These are phyloP conservation scores for Xyrichtys novacula DNA, from an alignment of 2,797 vertebrate species.

Conservation along the genomic window DNA sequence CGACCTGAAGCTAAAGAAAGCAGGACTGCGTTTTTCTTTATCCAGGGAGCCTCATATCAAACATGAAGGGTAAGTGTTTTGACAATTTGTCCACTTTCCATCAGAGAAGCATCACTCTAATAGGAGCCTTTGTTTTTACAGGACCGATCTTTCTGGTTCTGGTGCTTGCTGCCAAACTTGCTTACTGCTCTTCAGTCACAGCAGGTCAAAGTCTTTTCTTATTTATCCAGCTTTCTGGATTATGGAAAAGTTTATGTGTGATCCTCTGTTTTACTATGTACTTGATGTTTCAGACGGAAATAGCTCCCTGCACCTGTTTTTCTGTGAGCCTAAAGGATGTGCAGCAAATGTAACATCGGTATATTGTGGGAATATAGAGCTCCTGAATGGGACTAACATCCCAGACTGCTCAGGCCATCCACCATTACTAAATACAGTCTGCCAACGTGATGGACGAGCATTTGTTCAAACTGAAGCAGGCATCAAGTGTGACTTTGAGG, in stretches of 20 bases:
- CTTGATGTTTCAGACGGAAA: conserved; percentile 34
- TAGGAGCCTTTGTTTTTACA: conserved; percentile 25
- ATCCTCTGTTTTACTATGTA: conserved; percentile 3
- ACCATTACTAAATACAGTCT: neutral
- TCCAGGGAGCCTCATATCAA: no score
- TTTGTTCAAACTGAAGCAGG: neutral
- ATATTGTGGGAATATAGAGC: neutral
- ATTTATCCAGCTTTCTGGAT: neutral
- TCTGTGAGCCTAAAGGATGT: conserved; percentile 31
- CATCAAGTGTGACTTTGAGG: conserved; percentile 14
- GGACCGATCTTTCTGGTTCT: neutral
- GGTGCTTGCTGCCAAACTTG: fast-evolving
- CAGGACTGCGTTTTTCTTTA: neutral
- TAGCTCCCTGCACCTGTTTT: fast-evolving
- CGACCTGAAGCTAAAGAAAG: no score
- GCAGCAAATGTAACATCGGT: fast-evolving
- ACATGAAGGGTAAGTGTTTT: conserved; percentile 25
- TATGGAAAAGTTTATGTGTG: neutral
- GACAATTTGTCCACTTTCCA: neutral
- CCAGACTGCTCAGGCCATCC: neutral
- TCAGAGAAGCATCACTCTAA: neutral
- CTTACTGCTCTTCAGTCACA: neutral
- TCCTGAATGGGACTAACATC: neutral
- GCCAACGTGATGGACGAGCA: conserved; percentile 4
- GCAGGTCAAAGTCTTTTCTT: conserved; percentile 1